Evolutionary conservation across 2,888 invertebrate genomes (phyloP).

Genomic region (Andrena bicolor): DNA sequence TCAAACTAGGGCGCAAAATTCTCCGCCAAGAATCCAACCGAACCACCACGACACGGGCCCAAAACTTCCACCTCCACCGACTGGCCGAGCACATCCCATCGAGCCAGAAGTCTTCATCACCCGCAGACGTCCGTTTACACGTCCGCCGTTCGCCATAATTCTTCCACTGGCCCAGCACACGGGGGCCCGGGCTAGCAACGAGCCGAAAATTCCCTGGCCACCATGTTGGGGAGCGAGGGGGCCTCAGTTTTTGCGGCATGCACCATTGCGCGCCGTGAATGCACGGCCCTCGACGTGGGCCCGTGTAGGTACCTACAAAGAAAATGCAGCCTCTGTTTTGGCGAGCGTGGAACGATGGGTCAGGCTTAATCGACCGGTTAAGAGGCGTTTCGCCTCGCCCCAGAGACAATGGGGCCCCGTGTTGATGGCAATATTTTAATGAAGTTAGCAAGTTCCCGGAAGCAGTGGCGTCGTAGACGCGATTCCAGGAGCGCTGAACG

Average conservation of each 20-base stretch:
- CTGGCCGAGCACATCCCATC: no score
- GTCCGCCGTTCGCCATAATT: no score
- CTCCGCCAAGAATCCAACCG: no score
- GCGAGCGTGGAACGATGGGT: constrained; percentile 22
- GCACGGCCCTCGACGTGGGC: constrained; percentile 9
- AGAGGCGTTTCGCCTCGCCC: constrained; percentile 27
- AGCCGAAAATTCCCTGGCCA: not conserved
- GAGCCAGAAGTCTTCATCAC: not conserved
- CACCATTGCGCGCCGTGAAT: constrained; percentile 1
- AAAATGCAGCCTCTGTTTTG: constrained; percentile 60
- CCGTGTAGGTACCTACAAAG: constrained; percentile 39
- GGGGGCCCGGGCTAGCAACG: not conserved
- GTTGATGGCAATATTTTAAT: constrained; percentile 78
- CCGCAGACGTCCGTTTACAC: no score
- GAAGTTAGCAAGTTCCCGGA: constrained; percentile 79
- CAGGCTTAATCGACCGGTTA: constrained; percentile 70
- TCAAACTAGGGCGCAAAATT: no score
- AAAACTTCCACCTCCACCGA: no score
- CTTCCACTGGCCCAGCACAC: no score
- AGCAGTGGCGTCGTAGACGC: constrained; percentile 65
- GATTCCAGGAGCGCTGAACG: constrained; percentile 74
- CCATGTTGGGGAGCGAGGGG: not conserved
- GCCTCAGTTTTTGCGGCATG: not conserved
- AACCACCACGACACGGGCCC: no score
- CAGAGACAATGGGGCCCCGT: constrained; percentile 73